phyloP scores from a whole-genome alignment of 2,888 invertebrate genomes.

The Hemithea aestivaria region DNA sequence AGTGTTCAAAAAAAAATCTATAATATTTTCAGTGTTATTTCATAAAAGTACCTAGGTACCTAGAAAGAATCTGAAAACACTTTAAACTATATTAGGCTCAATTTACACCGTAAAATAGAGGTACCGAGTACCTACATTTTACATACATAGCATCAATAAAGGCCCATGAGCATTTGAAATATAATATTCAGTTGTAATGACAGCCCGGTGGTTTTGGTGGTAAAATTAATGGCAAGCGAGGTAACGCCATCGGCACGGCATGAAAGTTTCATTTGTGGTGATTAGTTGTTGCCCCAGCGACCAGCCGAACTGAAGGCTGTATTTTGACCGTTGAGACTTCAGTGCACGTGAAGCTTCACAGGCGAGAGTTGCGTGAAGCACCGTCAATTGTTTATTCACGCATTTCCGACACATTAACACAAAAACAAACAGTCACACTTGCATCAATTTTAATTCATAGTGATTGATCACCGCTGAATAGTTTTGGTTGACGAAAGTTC shows the following conservation, averaged over 20 bases:
- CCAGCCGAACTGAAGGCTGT: conserved; percentile 57
- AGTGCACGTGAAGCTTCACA: conserved; percentile 61
- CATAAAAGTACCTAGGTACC: too few relatives aligned
- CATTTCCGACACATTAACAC: conserved; percentile 15
- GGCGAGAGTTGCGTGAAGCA: conserved; percentile 37
- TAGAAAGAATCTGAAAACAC: too few relatives aligned
- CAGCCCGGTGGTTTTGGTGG: conserved; percentile 16
- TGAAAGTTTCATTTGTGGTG: conserved; percentile 72
- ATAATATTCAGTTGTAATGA: conserved; percentile 13
- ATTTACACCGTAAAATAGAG: too few relatives aligned
- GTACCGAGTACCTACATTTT: too few relatives aligned
- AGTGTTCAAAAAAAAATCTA: too few relatives aligned
- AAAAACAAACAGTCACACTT: conserved; percentile 1
- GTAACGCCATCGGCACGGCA: conserved; percentile 43
- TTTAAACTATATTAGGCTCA: too few relatives aligned
- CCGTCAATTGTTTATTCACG: conserved; percentile 22
- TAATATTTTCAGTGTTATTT: too few relatives aligned
- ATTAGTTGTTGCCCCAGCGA: conserved; percentile 68
- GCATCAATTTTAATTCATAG: conserved; percentile 10
- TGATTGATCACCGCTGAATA: conserved; percentile 16
- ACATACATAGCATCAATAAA: too few relatives aligned
- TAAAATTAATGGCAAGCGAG: conserved; percentile 25
- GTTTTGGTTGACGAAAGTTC: conserved; percentile 6
- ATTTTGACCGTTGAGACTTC: conserved; percentile 54
- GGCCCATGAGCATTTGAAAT: neutral